Evolutionary conservation across 1,140 invertebrate genomes (phyloP).

Genomic region (Drosophila rhopaloa): DNA sequence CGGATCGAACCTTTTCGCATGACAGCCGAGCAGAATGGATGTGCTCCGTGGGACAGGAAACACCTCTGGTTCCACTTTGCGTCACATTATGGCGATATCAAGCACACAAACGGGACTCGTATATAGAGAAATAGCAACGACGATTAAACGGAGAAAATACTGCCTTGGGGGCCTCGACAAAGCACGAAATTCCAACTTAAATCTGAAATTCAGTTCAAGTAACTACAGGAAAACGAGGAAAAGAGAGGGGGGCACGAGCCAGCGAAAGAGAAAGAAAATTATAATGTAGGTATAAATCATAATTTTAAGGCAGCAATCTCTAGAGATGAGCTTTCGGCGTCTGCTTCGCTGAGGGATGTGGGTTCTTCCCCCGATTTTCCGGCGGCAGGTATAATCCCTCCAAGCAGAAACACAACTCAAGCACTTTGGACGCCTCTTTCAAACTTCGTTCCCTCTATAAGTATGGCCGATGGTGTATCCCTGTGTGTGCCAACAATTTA

Average conservation of each 20-base stretch:
- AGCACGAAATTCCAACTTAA: constrained; percentile 56
- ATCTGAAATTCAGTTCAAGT: constrained; percentile 47
- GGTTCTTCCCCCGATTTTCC: constrained; percentile 21
- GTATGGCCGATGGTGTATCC: constrained; percentile 20
- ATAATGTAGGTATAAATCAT: constrained; percentile 73
- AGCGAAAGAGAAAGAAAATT: constrained; percentile 51
- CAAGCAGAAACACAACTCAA: constrained; percentile 71
- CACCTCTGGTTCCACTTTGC: constrained; percentile 46
- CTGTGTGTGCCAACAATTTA: constrained; percentile 65
- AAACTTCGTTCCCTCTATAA: constrained; percentile 22
- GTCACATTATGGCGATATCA: constrained; percentile 76
- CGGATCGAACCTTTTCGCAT: constrained; percentile 32
- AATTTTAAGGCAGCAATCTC: constrained; percentile 76
- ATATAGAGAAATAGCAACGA: constrained; percentile 29
- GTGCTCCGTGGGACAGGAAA: constrained; percentile 50
- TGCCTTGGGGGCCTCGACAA: constrained; percentile 29
- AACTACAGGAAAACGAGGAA: constrained; percentile 39
- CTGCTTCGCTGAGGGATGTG: constrained; percentile 22
- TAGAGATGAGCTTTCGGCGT: constrained; percentile 76
- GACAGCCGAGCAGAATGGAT: constrained; percentile 49
- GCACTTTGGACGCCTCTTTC: constrained; percentile 47
- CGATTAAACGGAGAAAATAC: constrained; percentile 40
- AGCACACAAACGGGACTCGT: constrained; percentile 74
- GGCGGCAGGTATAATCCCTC: constrained; percentile 78
- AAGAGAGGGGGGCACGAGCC: not conserved